Evolutionary conservation across 1,140 invertebrate species (phyloP).

Genomic region (Uloborus diversus): DNA sequence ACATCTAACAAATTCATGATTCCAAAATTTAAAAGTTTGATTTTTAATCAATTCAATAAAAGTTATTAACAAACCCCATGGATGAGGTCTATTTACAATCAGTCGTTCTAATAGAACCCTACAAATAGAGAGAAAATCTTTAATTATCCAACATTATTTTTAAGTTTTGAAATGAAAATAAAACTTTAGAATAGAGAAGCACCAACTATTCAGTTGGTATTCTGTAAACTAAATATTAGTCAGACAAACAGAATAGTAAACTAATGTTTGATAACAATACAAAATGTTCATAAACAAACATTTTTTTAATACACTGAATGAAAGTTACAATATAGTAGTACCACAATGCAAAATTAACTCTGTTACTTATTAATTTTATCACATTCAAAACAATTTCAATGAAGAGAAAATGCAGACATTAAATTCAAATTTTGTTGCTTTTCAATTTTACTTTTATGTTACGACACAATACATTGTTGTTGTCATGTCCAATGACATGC

Average conservation of each 20-base stretch:
- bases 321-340: background rate
- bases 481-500: no score
- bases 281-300: background rate
- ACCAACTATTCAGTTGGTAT: no score
- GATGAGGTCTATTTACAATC: constrained; percentile 98
- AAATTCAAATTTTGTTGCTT: no score
- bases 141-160: background rate
- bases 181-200: no score
- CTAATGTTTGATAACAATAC: background rate
- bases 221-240: background rate
- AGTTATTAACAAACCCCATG: constrained; percentile 98
- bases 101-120: constrained; percentile 95
- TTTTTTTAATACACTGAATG: background rate
- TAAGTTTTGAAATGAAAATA: no score
- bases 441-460: no score
- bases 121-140: constrained; percentile 58
- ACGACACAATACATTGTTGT: no score
- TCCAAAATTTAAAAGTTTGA: constrained; percentile 99
- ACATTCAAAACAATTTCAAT: no score
- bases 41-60: constrained; percentile 99
- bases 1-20: constrained; percentile 98
- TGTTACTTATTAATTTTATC: background rate
- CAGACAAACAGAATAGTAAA: background rate
- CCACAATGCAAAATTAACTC: background rate
- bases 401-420: no score